Percentiles rank a stretch among this genome's conserved stretches.
phyloP scores from a whole-genome alignment of 2,888 invertebrate genomes.

The Erannis defoliaria region DNA sequence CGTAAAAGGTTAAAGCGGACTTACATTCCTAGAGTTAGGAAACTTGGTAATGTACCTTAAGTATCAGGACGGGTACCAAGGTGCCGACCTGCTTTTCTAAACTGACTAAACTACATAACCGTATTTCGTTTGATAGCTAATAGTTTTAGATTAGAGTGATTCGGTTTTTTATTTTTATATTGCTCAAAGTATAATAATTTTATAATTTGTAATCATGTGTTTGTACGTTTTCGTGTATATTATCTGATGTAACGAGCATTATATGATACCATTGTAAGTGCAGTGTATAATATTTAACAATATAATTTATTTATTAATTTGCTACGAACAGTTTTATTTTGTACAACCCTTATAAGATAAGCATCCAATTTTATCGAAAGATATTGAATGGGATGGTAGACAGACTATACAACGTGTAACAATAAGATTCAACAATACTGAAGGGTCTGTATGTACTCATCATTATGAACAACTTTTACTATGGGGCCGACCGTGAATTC shows the following conservation, averaged over 20 bases:
- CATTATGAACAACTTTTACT: too few relatives aligned
- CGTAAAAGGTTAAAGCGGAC: slow-evolving; percentile 54
- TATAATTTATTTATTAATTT: slow-evolving; percentile 87
- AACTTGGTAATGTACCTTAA: slow-evolving; percentile 46
- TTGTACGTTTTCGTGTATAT: slow-evolving; percentile 81
- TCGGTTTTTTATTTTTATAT: slow-evolving; percentile 84
- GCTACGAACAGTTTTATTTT: slow-evolving; percentile 66
- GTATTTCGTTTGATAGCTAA: slow-evolving; percentile 57
- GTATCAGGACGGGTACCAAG: slow-evolving; percentile 55
- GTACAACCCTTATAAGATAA: not conserved
- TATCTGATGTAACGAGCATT: slow-evolving; percentile 79
- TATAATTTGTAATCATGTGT: slow-evolving; percentile 74
- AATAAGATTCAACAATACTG: too few relatives aligned
- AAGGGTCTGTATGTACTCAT: too few relatives aligned
- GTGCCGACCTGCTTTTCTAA: slow-evolving; percentile 48
- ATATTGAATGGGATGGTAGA: too few relatives aligned
- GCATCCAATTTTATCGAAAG: too few relatives aligned
- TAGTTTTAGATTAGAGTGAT: slow-evolving; percentile 75
- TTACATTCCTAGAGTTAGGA: slow-evolving; percentile 76
- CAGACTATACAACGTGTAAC: too few relatives aligned
- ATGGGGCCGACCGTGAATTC: too few relatives aligned
- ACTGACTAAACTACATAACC: slow-evolving; percentile 34
- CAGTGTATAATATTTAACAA: slow-evolving; percentile 85
- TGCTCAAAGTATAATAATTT: slow-evolving; percentile 81
- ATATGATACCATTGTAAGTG: slow-evolving; percentile 78